A percentile compares a stretch with the other conserved stretches of the same genome.
phyloP scores from a whole-genome alignment of 2,797 vertebrate genomes.

The Falco columbarius region DNA sequence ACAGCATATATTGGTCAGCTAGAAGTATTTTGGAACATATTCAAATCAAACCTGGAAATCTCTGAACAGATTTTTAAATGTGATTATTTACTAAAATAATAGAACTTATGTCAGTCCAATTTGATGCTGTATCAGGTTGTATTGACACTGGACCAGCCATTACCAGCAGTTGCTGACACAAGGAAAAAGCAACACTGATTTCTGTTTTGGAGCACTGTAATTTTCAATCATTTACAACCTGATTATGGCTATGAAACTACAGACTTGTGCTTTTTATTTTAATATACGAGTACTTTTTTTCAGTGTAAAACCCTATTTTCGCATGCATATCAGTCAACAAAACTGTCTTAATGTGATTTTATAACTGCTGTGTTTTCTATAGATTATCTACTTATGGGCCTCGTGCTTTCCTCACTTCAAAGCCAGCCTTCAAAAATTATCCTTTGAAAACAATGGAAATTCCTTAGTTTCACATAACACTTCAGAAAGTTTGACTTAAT shows the following conservation, averaged over 20 bases:
- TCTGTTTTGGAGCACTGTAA: background rate
- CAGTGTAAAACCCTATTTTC: background rate
- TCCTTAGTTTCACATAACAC: background rate
- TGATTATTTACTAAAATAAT: background rate
- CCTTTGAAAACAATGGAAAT: constrained; percentile 58
- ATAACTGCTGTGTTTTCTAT: constrained; percentile 2
- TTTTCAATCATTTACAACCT: background rate
- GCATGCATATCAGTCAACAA: background rate
- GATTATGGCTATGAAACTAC: background rate
- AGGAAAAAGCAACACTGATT: background rate
- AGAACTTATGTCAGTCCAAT: background rate
- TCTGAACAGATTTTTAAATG: background rate
- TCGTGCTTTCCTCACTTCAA: constrained; percentile 51
- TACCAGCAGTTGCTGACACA: background rate
- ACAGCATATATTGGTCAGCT: background rate
- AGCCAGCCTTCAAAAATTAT: constrained; percentile 23
- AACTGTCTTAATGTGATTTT: constrained; percentile 26
- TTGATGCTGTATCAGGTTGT: background rate
- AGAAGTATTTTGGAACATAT: background rate
- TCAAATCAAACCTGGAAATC: background rate
- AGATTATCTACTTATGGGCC: constrained; percentile 28
- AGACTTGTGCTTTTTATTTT: background rate
- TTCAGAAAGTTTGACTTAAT: constrained; percentile 43
- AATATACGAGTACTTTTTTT: background rate
- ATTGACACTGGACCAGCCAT: background rate